Evolutionary conservation across 1,140 invertebrate species (phyloP), one percentile per base, ranked within the genome.

Genomic region (Laupala kohalensis): DNA sequence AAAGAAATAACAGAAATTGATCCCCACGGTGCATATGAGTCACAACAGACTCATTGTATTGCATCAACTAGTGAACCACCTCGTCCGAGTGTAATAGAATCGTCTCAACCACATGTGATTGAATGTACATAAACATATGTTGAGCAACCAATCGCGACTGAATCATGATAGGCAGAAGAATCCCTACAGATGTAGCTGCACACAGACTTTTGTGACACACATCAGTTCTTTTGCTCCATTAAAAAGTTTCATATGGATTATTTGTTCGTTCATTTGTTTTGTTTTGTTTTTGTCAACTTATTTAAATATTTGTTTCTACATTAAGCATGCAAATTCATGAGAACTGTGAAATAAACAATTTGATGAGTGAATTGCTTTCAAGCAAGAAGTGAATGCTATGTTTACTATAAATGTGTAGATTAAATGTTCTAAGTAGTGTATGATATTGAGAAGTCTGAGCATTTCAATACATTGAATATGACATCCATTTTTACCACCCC

Each of bases 51-150:
- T 3, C 72, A 66, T 19, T 66, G 69, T 63, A 69, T 69, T 5
- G 27, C 64, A 13, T 27, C 53, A n/a, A 53, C 63, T 23, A 29
- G 27, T 29, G 86, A 86, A 73, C 90, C 91, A 77, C 86, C 87
- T 29, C 83, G 91, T 53, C 90, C 90, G 30, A 91, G 87, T 76
- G 91, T 92, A 69, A 93, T 93, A 79, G 91, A 93, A 81, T 91
- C 90, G 63, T 92, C 86, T 75, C 91, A 92, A 79, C 91, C 90
- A 28, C 90, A 92, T 81, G 92, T 93, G 75, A 93, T 93, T 76
- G 91, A 93, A 83, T 93, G 92, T 83, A 93, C 91, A 81, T 93
- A 92, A 87, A 75, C 27, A 62, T n/a, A 25, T 65, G 24, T n/a
- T n/a, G n/a, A n/a, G 37, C 37, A 2, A 53, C 19, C 19, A 4